Evolutionary conservation across 1,140 invertebrate genomes (phyloP), one percentile per base, ranked within the genome.

Genomic region (Geopemphigus sp.): DNA sequence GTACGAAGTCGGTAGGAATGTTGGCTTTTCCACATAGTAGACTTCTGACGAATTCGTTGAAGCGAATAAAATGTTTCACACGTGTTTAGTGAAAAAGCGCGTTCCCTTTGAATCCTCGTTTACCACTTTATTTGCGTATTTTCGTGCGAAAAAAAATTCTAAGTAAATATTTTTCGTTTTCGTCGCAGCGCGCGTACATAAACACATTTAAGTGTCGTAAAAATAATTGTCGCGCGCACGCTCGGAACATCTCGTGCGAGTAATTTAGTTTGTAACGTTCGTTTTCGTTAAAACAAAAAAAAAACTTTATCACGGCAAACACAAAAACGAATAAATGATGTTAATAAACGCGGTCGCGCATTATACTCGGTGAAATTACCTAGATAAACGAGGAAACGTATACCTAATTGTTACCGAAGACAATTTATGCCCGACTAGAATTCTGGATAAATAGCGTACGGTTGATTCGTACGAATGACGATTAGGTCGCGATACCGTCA

Each of bases 131-230:
- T 68, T 68, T 47, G 11, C 22, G 66, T 50, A 5, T 68, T 50
- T 68, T 68, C 66, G 26, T 68, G n/a, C n/a, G 14, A 22, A 15
- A 5, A 22, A 2, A 68, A 47, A 68, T 32, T 50, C 15, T 22
- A 50, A 68, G 66, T 68, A 45, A 68, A 68, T 47, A 47, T 14
- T 68, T 39, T 68, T 68, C 47, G 24, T 17, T 50, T 24, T 50
- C 14, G 24, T 50, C 11, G n/a, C 5, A 26, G 22, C 15, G 24
- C 15, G 24, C 45, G 64, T 68, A 50, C 22, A 5, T n/a, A 50
- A 26, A 17, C 22, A 15, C n/a, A 68, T 68, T 50, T 24, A 50
- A 68, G 50, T 68, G 1, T 5, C n/a, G 26, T 50, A 68, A 68
- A 50, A 26, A 24, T 50, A 26, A 68, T 68, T 68, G 45, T 15